Base-by-base conservation (phyloP, 2,888 invertebrate species). In the Stenchaetothrips biformis region DNA sequence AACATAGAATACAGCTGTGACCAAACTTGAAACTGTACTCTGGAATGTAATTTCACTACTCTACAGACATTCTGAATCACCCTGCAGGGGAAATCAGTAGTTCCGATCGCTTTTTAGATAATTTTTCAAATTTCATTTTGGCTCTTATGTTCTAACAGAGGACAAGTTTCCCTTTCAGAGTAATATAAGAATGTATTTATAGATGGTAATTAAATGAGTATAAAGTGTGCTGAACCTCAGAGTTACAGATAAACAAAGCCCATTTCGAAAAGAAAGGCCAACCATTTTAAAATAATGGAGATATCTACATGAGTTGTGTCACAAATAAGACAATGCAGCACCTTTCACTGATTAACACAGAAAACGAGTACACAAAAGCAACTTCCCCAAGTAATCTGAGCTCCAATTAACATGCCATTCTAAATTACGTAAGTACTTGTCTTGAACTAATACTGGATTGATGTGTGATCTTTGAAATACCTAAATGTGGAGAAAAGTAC, bases 31-130 rank as follows among this genome's bases (percentile, higher is more conserved):
- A 21, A 37, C 37, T 25, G 67, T 21, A 74, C 25, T 21, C 67
- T 74, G 67, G 67, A 74, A 74, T 74, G 67, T 74, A 11, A 74
- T 11, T 74, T 74, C 11, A 0, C 67, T 74, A 74, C 21, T 74
- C 67, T 74, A 74, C 25, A 25, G 25, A 21, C 67, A 25, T 25
- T 74, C 67, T 67, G 25, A 25, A 74, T 21, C 25, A 74, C 25
- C 25, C 25, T n/a, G 67, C 25, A 9, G 8, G n/a, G 25, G 25
- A 9, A 74, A 74, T 11, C 25, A 8, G n/a, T 7, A 25, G 25
- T 25, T 21, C 67, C 11, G 18, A 53, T 53, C 13, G 16, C 37
- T 37, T 37, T 1, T 37, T 37, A 37, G 37, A 37, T 18, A 6
- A 16, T 13, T 16, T 13, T 59, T 13, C 16, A 13, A 18, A 53